Base-by-base conservation (phyloP, 2,797 vertebrate genomes). In the Macroramphosus scolopax region DNA sequence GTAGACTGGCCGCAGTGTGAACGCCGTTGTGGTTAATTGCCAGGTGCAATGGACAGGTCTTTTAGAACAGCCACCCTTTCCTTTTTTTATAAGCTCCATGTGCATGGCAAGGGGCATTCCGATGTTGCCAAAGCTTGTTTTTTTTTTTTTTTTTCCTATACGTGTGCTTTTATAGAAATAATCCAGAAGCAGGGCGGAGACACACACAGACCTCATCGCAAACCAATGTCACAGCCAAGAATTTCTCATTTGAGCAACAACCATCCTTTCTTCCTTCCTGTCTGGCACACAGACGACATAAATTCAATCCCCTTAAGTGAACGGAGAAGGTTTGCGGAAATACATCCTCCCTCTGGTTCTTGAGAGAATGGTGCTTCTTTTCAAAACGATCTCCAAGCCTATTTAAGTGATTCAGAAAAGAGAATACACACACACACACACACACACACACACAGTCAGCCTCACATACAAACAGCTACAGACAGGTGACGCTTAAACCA, bases 121-220 rank as follows among this genome's bases (percentile, higher is more conserved):
- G 75, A 57, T 66, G 61, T 85, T 89, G 88, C 89, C 88, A 89
- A 89, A 89, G 83, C 77, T 81, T 80, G 64, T 32, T 1, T 51
- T 58, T 45, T 54, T 28, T 49, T 31, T 22, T 20, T 24, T 32
- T 32, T 25, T 26, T 46, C 17, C 17, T 62, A 20, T 47, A 12
- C 20, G 62, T 61, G 77, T 70, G 67, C 55, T 76, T 76, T 75
- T 74, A 44, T 51, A 72, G 56, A 71, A 56, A 73, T 17, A 36
- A 65, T 54, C 58, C 65, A 61, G 63, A 54, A 47, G 63, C 45
- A 31, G 56, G 50, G 51, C 31, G 44, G 63, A 69, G 71, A 77
- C 51, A 66, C 51, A 49, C 63, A 47, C 52, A 33, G 60, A 77
- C 69, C 55, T 67, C 63, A 46, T 63, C 30, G 15, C 47, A 25